Conservation (phyloP, 2,888 invertebrate genomes). For the Thereva unica region DNA sequence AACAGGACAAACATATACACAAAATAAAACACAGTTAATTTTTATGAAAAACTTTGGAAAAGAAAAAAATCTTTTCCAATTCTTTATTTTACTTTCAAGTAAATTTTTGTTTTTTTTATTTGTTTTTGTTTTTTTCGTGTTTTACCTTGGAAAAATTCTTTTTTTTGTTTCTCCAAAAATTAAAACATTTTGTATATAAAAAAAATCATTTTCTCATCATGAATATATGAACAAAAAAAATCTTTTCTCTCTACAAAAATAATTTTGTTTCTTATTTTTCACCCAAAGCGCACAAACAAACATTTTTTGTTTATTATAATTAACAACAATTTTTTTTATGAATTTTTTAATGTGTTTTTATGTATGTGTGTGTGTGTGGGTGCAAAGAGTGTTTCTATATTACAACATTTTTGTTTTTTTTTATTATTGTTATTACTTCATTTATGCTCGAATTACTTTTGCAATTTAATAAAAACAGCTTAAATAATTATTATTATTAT, state of each 20-base stretch:
- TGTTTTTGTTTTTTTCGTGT: conserved; percentile 1
- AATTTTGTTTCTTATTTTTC: no score
- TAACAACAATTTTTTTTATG: no score
- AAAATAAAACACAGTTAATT: conserved; percentile 12
- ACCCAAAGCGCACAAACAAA: no score
- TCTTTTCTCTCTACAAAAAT: no score
- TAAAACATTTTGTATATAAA: no score
- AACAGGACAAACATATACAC: neutral
- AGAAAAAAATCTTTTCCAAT: conserved; percentile 23
- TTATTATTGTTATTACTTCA: neutral
- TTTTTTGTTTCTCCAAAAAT: conserved; percentile 6
- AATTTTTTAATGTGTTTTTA: conserved; percentile 10
- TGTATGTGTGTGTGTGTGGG: no score
- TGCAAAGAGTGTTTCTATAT: neutral
- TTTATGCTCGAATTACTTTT: no score
- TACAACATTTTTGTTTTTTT: conserved; percentile 11
- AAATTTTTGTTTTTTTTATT: conserved; percentile 2
- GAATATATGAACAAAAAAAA: no score
- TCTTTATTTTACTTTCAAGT: conserved; percentile 17
- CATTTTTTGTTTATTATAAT: no score
- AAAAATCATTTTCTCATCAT: no score
- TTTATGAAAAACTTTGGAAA: conserved; percentile 25
- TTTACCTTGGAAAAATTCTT: neutral
- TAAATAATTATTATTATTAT: no score
- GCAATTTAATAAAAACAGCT: no score